Base-by-base conservation (phyloP, 1,140 invertebrate species). In the Acromyrmex heyeri region DNA sequence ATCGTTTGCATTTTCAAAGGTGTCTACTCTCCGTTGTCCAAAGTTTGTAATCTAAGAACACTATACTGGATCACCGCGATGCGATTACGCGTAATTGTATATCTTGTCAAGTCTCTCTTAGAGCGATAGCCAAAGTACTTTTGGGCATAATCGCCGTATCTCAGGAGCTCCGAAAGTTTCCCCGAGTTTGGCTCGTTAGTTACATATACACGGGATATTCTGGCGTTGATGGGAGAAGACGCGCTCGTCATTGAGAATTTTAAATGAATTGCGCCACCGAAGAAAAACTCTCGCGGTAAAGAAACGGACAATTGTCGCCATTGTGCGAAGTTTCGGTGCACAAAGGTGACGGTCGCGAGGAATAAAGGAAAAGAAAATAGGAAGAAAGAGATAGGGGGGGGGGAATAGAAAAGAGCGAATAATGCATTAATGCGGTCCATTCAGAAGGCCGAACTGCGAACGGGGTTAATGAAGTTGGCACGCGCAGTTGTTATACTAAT, bases 401-500 rank as follows among this genome's bases (percentile, higher is more conserved):
- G 7, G 12, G n/a, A 81, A 38, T 6, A 38, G 62, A 57, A 70
- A 70, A 30, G 10, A 59, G 53, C 16, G 59, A 65, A 53, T 65
- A 77, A 61, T 50, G 69, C 69, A 83, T 83, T 72, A 83, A 83
- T 27, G 55, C n/a, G 53, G 24, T 44, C 53, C 6, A 73, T 48
- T 73, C 69, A 18, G 57, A 3, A 24, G n/a, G 8, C 6, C 34
- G 53, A 53, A 14, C 12, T 2, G 24, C 62, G 64, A 76, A 77
- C 59, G 59, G 30, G n/a, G 59, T 85, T 85, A 85, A 85, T 85
- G 57, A 75, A 65, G 70, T 50, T 44, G 24, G 24, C 38, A 14
- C 59, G 73, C 38, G 81, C 34, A 72, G 70, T 85, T 76, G 57
- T 85, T 78, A 53, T 18, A 62, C 72, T 77, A 64, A 82, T 82